A percentile compares a stretch with the other conserved stretches of the same genome.
phyloP scores from a whole-genome alignment of 1,140 invertebrate species.

The Temnothorax curvispinosus region DNA sequence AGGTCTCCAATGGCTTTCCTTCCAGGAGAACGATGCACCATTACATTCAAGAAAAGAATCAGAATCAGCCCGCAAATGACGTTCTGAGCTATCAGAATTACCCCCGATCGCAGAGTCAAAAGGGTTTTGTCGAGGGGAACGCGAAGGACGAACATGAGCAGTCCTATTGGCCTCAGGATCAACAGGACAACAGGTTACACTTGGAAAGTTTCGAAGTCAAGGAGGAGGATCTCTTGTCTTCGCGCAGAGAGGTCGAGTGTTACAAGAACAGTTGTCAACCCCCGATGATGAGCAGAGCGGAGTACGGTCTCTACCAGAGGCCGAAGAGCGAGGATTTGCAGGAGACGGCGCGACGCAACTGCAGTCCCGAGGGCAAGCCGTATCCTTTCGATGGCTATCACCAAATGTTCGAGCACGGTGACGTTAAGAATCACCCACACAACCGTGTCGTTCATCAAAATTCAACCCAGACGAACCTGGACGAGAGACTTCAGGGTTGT shows the following conservation, averaged over 20 bases:
- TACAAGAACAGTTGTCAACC: conserved; percentile 70
- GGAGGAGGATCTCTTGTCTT: conserved; percentile 62
- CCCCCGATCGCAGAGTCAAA: conserved; percentile 60
- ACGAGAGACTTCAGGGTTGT: conserved; percentile 73
- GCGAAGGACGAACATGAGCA: conserved; percentile 63
- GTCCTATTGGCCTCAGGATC: conserved; percentile 60
- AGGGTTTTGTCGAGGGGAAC: conserved; percentile 52
- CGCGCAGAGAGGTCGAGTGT: conserved; percentile 69
- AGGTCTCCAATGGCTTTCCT: conserved; percentile 51
- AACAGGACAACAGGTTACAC: conserved; percentile 76
- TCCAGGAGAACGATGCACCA: conserved; percentile 56
- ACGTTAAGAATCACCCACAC: conserved; percentile 69
- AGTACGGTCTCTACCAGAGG: conserved; percentile 57
- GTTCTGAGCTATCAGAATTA: conserved; percentile 55
- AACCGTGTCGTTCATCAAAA: conserved; percentile 57
- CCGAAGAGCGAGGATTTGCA: conserved; percentile 51
- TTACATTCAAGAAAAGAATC: conserved; percentile 58
- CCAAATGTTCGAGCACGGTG: conserved; percentile 71
- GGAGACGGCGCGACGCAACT: conserved; percentile 61
- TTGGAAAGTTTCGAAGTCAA: conserved; percentile 76
- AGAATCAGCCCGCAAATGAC: conserved; percentile 52
- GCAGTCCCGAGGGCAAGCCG: conserved; percentile 67
- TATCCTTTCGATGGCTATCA: conserved; percentile 76
- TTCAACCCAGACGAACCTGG: conserved; percentile 44
- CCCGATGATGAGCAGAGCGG: neutral